Conservation (phyloP, 2,888 invertebrate genomes). For the Pammene aurita region DNA sequence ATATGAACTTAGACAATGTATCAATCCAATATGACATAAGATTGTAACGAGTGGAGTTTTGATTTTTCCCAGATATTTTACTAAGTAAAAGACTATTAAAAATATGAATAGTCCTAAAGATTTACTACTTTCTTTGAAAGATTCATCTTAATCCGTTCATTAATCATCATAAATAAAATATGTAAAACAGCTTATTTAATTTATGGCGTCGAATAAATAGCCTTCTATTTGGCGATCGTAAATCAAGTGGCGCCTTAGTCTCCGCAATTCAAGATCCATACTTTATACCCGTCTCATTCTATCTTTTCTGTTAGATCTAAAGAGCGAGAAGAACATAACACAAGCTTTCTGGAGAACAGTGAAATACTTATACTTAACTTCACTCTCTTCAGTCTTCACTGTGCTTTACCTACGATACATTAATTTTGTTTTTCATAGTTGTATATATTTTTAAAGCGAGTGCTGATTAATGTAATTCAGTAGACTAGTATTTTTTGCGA, state of each 20-base stretch:
- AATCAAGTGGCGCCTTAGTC: slow-evolving; percentile 37
- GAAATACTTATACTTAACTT: too few species aligned
- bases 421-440: too few species aligned
- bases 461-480: too few species aligned
- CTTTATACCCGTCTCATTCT: slow-evolving; percentile 12
- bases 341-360: too few species aligned
- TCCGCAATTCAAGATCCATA: neutral
- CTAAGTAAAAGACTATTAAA: neutral
- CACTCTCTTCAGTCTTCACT: too few species aligned
- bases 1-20: neutral
- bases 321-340: neutral
- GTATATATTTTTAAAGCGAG: too few species aligned
- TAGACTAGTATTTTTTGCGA: too few species aligned
- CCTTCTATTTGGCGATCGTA: slow-evolving; percentile 37
- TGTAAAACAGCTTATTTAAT: slow-evolving; percentile 37
- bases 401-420: too few species aligned
- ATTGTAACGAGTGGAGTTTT: too few species aligned
- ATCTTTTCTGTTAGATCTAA: neutral
- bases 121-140: slow-evolving; percentile 38
- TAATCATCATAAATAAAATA: slow-evolving; percentile 41
- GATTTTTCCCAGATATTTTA: neutral
- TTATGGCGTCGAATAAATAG: slow-evolving; percentile 24
- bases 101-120: slow-evolving; percentile 19
- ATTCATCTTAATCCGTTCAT: slow-evolving; percentile 40
- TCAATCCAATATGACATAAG: neutral